Evolutionary conservation across 2,888 invertebrate genomes (phyloP), one percentile per base, ranked within the genome.

Genomic region (Aspidiotus rigidus): DNA sequence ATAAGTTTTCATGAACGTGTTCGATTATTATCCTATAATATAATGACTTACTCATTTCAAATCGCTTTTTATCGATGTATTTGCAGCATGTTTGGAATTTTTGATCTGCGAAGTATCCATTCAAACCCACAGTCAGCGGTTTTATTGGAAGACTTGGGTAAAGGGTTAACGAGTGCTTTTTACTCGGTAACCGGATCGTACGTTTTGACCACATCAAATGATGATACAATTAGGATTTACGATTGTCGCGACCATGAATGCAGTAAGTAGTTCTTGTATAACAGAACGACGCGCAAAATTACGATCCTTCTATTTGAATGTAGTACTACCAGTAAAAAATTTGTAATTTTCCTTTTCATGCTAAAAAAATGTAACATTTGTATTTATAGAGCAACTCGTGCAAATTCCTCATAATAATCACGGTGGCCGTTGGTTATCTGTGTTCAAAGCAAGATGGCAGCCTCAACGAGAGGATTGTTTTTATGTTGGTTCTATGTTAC

Each of bases 401-500:
- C 64, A 63, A 17, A 73, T 75, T 69, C 73, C 74, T 15, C 81
- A 81, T 72, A 76, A 80, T 73, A 81, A 80, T 73, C 76, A 77
- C 49, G 78, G 78, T 28, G 80, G 80, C 0, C 74, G 79, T 15
- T 81, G 80, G 80, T 72, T 81, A 70, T 79, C 79, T 3, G 75
- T 76, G 15, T 80, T 81, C 72, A 76, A 78, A 71, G 77, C 78
- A 1, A 74, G 73, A 5, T 81, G 80, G 80, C 78, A 80, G 69
- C 80, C 80, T 3, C 73, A 74, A 9, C 73, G 78, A 53, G 79
- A 80, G 59, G 79, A 80, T 73, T 70, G 77, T 42, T 79, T 81
- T 75, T 75, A 79, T 44, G 75, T 78, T 54, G 81, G 80, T 15
- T 77, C 77, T 71, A 78, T 80, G 78, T 73, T 74, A 15, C 72